phyloP scores from a whole-genome alignment of 2,113 vertebrate genomes.

The Austrofundulus limnaeus region DNA sequence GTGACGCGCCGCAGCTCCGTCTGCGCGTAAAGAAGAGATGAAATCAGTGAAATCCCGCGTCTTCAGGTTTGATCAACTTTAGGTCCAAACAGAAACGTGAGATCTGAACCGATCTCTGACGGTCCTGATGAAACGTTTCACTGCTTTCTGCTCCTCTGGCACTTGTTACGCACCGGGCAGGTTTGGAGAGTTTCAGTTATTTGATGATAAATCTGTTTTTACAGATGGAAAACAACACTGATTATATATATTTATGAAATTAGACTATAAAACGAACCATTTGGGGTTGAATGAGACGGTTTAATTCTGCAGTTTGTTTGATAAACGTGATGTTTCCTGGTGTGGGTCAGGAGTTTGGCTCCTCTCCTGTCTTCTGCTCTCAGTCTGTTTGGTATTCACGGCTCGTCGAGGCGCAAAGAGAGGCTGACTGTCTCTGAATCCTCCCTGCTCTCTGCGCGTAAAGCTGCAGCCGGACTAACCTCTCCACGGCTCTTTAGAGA shows the following conservation, averaged over 20 bases:
- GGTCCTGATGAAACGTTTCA: too few relatives aligned
- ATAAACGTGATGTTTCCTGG: too few relatives aligned
- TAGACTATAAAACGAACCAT: too few relatives aligned
- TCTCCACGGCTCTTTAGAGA: too few relatives aligned
- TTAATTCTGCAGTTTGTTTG: too few relatives aligned
- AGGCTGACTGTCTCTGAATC: slow-evolving; percentile 41
- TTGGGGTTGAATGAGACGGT: too few relatives aligned
- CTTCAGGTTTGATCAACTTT: background rate
- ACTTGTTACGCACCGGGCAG: slow-evolving; percentile 58
- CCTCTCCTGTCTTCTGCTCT: slow-evolving; percentile 12
- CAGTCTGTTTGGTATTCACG: slow-evolving; percentile 67
- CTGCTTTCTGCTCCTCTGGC: slow-evolving; percentile 12
- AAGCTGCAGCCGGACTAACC: background rate
- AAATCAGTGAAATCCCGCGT: background rate
- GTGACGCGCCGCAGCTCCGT: background rate
- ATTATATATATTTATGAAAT: too few relatives aligned
- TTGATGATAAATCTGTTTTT: too few relatives aligned
- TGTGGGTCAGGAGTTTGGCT: too few relatives aligned
- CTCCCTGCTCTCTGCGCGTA: slow-evolving; percentile 27
- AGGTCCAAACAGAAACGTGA: background rate
- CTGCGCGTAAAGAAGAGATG: background rate
- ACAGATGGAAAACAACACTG: too few relatives aligned
- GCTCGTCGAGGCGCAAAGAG: slow-evolving; percentile 43
- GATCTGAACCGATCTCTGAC: background rate
- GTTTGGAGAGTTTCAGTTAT: slow-evolving; percentile 2